Percentiles rank a stretch among this genome's conserved stretches.
Conservation (phyloP, 1,140 invertebrate species). For the Zaprionus inermis region DNA sequence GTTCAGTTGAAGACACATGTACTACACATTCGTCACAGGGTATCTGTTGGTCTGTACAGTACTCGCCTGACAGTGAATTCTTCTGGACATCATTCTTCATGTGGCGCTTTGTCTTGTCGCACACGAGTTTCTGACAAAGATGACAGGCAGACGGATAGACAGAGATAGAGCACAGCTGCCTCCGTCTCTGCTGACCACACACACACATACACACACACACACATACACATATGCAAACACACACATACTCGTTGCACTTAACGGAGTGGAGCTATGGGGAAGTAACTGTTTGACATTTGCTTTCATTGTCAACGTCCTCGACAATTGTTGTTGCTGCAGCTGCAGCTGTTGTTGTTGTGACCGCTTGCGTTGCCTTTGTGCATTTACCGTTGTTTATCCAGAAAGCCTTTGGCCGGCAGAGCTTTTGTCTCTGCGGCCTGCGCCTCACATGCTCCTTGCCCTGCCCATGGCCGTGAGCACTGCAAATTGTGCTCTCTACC, state of each 20-base stretch:
- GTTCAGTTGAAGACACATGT: no score
- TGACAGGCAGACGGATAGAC: conserved; percentile 31
- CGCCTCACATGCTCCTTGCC: conserved; percentile 9
- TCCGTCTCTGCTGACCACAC: conserved; percentile 22
- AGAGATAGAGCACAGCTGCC: conserved; percentile 27
- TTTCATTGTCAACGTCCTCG: conserved; percentile 70
- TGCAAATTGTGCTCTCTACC: background rate
- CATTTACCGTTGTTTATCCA: conserved; percentile 59
- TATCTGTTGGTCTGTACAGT: background rate
- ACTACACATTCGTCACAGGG: background rate
- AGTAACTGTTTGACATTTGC: conserved; percentile 75
- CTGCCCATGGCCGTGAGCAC: conserved; percentile 1
- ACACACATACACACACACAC: conserved; percentile 9
- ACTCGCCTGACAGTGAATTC: background rate
- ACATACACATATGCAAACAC: background rate
- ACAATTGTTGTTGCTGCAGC: conserved; percentile 35
- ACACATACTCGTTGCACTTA: conserved; percentile 30
- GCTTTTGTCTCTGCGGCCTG: conserved; percentile 57
- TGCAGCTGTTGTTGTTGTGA: conserved; percentile 22
- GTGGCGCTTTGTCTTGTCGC: conserved; percentile 61
- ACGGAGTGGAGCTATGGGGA: conserved; percentile 25
- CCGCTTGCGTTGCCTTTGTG: conserved; percentile 56
- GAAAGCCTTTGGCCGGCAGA: conserved; percentile 29
- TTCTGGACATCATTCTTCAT: conserved; percentile 16
- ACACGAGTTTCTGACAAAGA: conserved; percentile 54